These are phyloP conservation scores for Poecilobothrus nobilitatus DNA, from an alignment of 2,888 invertebrate species.

Conservation along the genomic window DNA sequence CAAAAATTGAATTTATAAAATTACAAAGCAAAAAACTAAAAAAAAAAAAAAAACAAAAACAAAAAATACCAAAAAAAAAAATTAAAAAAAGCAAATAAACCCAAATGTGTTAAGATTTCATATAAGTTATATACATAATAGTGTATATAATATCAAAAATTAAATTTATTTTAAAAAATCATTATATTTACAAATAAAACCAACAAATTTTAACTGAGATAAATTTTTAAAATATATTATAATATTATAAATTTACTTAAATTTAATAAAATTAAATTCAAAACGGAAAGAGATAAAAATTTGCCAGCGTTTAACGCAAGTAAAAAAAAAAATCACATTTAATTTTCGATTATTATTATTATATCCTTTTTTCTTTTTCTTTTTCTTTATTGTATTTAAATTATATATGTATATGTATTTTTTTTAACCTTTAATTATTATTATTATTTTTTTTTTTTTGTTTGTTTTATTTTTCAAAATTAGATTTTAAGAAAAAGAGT, in stretches of 20 bases:
- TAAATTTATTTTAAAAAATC: background rate
- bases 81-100: background rate
- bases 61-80: too few relatives aligned
- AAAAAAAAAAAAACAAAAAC: background rate
- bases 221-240: background rate
- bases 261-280: background rate
- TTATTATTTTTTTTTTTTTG: too few relatives aligned
- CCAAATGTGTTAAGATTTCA: slow-evolving; percentile 4
- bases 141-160: background rate
- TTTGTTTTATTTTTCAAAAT: background rate
- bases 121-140: background rate
- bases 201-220: background rate
- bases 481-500: background rate
- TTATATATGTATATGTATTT: background rate
- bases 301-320: background rate
- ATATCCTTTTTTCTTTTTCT: background rate
- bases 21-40: background rate
- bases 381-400: background rate
- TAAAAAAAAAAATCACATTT: background rate
- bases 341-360: too few relatives aligned
- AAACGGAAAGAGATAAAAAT: background rate
- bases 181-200: background rate
- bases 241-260: background rate
- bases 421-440: too few relatives aligned
- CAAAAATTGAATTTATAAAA: background rate